Evolutionary conservation across 2,113 vertebrate genomes (phyloP).

Genomic region (Paraplagusia blochii): DNA sequence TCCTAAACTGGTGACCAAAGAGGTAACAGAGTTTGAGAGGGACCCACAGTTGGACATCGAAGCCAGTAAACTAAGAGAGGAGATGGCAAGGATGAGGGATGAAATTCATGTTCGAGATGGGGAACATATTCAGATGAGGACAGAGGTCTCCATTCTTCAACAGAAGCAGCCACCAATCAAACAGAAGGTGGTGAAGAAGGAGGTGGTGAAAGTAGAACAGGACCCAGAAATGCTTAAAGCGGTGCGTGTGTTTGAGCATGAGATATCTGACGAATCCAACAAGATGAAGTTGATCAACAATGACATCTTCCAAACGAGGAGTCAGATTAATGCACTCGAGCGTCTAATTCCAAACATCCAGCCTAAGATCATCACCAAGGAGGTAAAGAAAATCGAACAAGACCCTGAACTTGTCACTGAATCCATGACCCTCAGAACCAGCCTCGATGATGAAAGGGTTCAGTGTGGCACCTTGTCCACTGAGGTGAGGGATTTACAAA

Average conservation of each 20-base stretch:
- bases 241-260: conserved; percentile 73
- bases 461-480: conserved; percentile 68
- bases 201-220: conserved; percentile 88
- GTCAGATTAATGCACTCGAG: conserved; percentile 83
- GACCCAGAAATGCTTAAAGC: conserved; percentile 86
- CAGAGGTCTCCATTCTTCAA: conserved; percentile 82
- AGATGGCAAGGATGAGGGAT: conserved; percentile 76
- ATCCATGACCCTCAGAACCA: conserved; percentile 70
- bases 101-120: conserved; percentile 67
- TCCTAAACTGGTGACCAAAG: conserved; percentile 88
- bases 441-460: conserved; percentile 76
- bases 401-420: conserved; percentile 84
- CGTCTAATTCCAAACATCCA: conserved; percentile 81
- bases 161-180: conserved; percentile 80
- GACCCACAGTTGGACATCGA: conserved; percentile 85
- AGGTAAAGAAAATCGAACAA: conserved; percentile 88
- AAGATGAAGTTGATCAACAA: conserved; percentile 76
- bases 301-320: conserved; percentile 75
- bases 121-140: conserved; percentile 76
- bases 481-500: conserved; percentile 79
- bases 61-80: conserved; percentile 75
- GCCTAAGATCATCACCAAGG: conserved; percentile 91
- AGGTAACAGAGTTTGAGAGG: conserved; percentile 91
- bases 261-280: conserved; percentile 80
- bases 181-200: conserved; percentile 89